Evolutionary conservation across 2,888 invertebrate species (phyloP).

Genomic region (Caenorhabditis panamensis): DNA sequence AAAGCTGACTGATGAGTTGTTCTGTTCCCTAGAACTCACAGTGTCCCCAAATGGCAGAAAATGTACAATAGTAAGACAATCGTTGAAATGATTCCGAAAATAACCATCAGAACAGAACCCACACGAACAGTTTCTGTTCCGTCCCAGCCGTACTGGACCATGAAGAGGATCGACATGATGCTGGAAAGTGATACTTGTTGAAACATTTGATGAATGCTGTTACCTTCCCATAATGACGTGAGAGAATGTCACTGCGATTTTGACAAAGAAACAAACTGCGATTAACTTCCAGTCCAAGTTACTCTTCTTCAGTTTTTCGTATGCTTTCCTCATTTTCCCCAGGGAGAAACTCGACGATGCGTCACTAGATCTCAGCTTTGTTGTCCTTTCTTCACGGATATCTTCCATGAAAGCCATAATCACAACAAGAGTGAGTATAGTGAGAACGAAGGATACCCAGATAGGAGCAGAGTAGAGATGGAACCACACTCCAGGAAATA

Average conservation of each 20-base stretch:
- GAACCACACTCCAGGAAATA: conserved; percentile 58
- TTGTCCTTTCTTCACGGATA: conserved; percentile 21
- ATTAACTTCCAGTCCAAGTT: conserved; percentile 52
- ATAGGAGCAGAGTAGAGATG: conserved; percentile 60
- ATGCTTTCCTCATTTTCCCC: conserved; percentile 17
- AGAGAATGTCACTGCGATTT: conserved; percentile 53
- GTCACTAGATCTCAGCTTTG: conserved; percentile 10
- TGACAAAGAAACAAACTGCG: conserved; percentile 48
- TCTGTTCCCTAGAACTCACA: conserved; percentile 16
- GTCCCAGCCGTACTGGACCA: conserved; percentile 63
- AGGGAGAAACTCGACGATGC: conserved; percentile 29
- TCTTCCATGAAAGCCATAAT: conserved; percentile 46
- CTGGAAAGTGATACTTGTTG: background rate
- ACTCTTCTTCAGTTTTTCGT: conserved; percentile 21
- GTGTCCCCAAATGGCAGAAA: conserved; percentile 55
- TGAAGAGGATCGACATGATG: conserved; percentile 58
- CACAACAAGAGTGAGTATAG: conserved; percentile 37
- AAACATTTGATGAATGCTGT: too few species aligned
- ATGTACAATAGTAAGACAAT: conserved; percentile 47
- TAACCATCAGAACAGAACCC: conserved; percentile 45
- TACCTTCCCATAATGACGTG: conserved; percentile 59
- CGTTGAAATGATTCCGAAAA: conserved; percentile 46
- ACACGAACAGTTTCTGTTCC: conserved; percentile 58
- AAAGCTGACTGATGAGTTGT: conserved; percentile 7
- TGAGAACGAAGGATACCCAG: conserved; percentile 57